phyloP scores from a whole-genome alignment of 2,797 vertebrate genomes.

The Orestias chungarensis region DNA sequence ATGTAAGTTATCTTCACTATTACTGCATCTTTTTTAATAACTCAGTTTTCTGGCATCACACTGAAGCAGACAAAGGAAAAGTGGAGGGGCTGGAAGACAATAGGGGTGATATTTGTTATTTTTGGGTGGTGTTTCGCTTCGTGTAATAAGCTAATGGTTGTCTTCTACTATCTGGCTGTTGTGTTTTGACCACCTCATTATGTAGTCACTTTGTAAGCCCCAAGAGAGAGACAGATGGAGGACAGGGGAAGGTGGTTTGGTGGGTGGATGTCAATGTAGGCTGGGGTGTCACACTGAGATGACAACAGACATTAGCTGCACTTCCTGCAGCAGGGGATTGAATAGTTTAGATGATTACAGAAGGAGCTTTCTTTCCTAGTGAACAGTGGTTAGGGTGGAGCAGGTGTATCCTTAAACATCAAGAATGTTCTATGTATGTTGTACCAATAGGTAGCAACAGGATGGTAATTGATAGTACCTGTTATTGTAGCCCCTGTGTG shows the following conservation, averaged over 20 bases:
- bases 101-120: not conserved
- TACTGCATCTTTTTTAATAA: not conserved
- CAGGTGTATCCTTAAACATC: not conserved
- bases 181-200: not conserved
- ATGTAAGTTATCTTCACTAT: too few species aligned
- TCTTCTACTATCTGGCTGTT: conserved; percentile 1
- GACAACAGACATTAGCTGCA: conserved; percentile 20
- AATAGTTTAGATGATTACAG: not conserved
- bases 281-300: conserved; percentile 14
- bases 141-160: not conserved
- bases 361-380: not conserved
- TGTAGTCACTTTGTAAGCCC: not conserved
- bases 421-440: not conserved
- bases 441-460: not conserved
- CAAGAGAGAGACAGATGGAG: not conserved
- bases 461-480: not conserved
- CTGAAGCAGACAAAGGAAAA: not conserved
- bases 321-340: not conserved
- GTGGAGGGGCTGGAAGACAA: conserved; percentile 1
- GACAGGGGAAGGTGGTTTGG: not conserved
- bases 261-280: conserved; percentile 9
- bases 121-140: not conserved
- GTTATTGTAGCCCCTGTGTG: too few species aligned
- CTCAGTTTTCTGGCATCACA: not conserved
- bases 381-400: too few species aligned